Conservation (phyloP, 2,113 vertebrate genomes). For the Mugil cephalus region DNA sequence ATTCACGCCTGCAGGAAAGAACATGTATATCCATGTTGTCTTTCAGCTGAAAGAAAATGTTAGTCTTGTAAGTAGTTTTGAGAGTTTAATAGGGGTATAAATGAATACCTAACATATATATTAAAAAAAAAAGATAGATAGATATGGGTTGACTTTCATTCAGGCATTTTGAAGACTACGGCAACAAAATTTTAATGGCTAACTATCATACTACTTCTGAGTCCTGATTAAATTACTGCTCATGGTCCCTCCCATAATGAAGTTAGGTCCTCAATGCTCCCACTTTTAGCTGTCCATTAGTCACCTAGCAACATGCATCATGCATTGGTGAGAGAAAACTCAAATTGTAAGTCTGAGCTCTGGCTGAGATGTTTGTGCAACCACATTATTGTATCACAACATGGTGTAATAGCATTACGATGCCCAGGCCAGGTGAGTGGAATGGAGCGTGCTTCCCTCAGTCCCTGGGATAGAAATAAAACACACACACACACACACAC, state of each 20-base stretch:
- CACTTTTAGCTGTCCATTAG: conserved; percentile 61
- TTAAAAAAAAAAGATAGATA: too few species aligned
- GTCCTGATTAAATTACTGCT: conserved; percentile 20
- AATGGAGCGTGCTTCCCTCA: conserved; percentile 77
- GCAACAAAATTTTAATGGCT: conserved; percentile 13
- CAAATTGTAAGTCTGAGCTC: conserved; percentile 20
- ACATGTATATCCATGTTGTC: conserved; percentile 33
- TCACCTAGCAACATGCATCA: conserved; percentile 73
- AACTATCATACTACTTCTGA: not conserved
- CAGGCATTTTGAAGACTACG: not conserved
- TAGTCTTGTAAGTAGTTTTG: not conserved
- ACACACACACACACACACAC: conserved; percentile 19
- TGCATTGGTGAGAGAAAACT: conserved; percentile 30
- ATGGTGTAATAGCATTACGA: conserved; percentile 35
- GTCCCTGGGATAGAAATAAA: conserved; percentile 14
- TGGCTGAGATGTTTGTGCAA: conserved; percentile 38
- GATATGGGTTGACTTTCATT: not conserved
- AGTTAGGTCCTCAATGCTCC: conserved; percentile 16
- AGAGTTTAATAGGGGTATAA: not conserved
- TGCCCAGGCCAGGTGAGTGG: conserved; percentile 65
- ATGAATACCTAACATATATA: not conserved
- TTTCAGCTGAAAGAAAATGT: not conserved
- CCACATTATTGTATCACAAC: conserved; percentile 44
- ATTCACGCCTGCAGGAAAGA: conserved; percentile 58
- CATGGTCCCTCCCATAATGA: conserved; percentile 26